Evolutionary conservation across 2,888 invertebrate species (phyloP).

Genomic region (Troides helena): DNA sequence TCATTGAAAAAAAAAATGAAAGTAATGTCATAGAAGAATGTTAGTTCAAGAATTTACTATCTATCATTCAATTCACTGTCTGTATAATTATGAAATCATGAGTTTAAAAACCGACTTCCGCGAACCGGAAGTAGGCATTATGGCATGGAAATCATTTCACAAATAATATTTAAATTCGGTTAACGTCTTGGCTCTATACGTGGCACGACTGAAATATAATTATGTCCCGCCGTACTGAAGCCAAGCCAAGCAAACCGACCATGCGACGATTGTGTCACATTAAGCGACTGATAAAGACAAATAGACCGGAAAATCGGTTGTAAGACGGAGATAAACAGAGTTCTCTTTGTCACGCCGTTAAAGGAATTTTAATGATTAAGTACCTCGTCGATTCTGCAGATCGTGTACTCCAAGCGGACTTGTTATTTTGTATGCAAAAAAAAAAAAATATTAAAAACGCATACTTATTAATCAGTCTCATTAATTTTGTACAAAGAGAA

Average conservation of each 20-base stretch:
- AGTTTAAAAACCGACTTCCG: constrained; percentile 5
- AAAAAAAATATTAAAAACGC: neutral
- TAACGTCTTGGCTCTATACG: constrained; percentile 36
- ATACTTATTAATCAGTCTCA: neutral
- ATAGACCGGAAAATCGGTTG: constrained; percentile 75
- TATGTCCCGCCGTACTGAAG: constrained; percentile 42
- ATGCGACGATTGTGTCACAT: constrained; percentile 74
- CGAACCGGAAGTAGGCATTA: constrained; percentile 28
- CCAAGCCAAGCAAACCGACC: constrained; percentile 67
- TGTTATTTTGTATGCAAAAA: constrained; percentile 22
- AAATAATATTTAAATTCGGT: constrained; percentile 32
- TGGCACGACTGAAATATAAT: constrained; percentile 42
- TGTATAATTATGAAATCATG: constrained; percentile 1
- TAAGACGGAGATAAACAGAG: constrained; percentile 66
- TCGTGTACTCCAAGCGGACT: constrained; percentile 15
- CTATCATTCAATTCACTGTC: neutral
- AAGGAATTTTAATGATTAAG: constrained; percentile 75
- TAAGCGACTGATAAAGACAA: constrained; percentile 75
- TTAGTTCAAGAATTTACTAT: neutral
- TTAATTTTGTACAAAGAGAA: neutral
- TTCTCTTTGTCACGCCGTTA: constrained; percentile 58
- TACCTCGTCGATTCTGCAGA: constrained; percentile 34
- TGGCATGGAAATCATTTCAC: constrained; percentile 27
- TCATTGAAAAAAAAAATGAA: no score
- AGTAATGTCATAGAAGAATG: no score